phyloP scores from a whole-genome alignment of 2,888 invertebrate genomes.

The Pegoplata infirma region DNA sequence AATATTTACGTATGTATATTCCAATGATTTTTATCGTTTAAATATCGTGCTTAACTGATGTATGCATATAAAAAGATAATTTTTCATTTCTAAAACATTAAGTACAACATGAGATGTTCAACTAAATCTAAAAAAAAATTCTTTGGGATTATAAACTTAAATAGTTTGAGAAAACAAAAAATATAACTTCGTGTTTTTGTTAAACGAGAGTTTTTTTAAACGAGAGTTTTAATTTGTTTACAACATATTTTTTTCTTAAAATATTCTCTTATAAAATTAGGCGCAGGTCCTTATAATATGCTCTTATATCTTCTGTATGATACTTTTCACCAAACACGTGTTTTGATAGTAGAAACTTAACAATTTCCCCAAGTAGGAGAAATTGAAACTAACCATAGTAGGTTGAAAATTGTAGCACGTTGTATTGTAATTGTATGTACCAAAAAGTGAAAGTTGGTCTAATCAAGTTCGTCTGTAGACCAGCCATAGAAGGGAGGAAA shows the following conservation, averaged over 20 bases:
- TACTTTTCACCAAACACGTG: conserved; percentile 3
- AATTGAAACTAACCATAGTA: not conserved
- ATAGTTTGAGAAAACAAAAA: not conserved
- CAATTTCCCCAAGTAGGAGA: not conserved
- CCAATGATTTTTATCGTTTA: too few species aligned
- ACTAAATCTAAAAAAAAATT: not conserved
- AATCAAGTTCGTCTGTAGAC: too few species aligned
- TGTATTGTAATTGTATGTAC: too few species aligned
- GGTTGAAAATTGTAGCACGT: too few species aligned
- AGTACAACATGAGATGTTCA: not conserved
- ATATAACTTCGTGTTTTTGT: not conserved
- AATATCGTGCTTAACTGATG: not conserved
- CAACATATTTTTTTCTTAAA: not conserved
- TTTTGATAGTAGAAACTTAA: not conserved
- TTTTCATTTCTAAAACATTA: not conserved
- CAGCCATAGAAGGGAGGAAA: too few species aligned
- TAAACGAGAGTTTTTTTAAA: too few species aligned
- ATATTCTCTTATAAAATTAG: not conserved
- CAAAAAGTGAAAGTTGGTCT: too few species aligned
- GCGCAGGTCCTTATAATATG: not conserved
- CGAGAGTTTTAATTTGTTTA: not conserved
- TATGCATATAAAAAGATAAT: too few species aligned
- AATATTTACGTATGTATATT: not conserved
- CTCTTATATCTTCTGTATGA: not conserved
- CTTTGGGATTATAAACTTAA: too few species aligned